Conservation (phyloP, 64 coral and sea anemone genomes). For the Montipora cactus region DNA sequence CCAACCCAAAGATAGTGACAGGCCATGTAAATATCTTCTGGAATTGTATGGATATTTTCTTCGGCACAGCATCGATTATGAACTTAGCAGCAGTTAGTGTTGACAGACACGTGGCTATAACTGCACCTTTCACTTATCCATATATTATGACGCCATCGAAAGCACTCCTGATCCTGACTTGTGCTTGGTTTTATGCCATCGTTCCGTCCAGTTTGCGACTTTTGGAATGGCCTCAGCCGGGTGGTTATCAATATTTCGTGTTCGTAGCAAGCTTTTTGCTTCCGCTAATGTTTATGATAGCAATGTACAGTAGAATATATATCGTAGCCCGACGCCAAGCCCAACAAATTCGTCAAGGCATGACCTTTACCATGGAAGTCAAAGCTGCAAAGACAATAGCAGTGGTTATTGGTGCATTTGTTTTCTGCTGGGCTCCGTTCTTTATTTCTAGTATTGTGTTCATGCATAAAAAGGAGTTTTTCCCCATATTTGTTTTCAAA, state of each 20-base stretch:
- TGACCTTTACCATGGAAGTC: slow-evolving; percentile 80
- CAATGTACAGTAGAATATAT: slow-evolving; percentile 85
- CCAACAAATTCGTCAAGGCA: slow-evolving; percentile 43
- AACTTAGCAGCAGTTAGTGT: slow-evolving; percentile 85
- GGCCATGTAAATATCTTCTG: slow-evolving; percentile 54
- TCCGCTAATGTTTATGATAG: slow-evolving; percentile 70
- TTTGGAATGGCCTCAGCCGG: slow-evolving; percentile 10
- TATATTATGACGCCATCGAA: slow-evolving; percentile 70
- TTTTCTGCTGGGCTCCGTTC: slow-evolving; percentile 87
- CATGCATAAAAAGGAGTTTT: slow-evolving; percentile 36
- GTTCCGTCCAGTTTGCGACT: slow-evolving; percentile 67
- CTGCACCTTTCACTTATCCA: slow-evolving; percentile 76
- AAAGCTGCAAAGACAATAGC: slow-evolving; percentile 96
- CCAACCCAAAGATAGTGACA: slow-evolving; percentile 40
- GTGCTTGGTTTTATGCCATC: slow-evolving; percentile 77
- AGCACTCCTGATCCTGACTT: slow-evolving; percentile 65
- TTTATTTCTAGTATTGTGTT: slow-evolving; percentile 82
- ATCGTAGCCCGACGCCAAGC: slow-evolving; percentile 76
- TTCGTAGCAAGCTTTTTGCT: slow-evolving; percentile 63
- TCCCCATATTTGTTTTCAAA: slow-evolving; percentile 22
- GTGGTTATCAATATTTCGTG: slow-evolving; percentile 74
- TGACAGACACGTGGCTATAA: slow-evolving; percentile 85
- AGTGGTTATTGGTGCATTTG: slow-evolving; percentile 90
- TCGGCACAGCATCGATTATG: slow-evolving; percentile 89
- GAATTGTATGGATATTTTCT: slow-evolving; percentile 90